These are phyloP conservation scores for Calidris pugnax DNA, from an alignment of 2,113 vertebrate genomes.

Conservation along the genomic window DNA sequence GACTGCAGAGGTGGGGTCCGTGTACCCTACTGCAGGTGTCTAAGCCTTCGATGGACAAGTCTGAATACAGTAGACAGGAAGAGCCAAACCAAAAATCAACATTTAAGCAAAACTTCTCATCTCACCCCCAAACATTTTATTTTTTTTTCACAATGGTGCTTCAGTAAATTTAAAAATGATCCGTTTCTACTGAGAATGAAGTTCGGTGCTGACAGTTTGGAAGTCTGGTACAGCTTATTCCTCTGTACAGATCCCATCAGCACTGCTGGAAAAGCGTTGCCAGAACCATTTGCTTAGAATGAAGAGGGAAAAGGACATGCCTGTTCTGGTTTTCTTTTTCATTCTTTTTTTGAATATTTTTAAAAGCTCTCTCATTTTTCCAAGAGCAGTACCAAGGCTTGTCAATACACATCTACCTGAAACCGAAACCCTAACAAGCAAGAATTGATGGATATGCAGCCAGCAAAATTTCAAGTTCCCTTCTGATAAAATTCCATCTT, in stretches of 20 bases:
- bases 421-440: not conserved
- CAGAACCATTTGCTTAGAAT: not conserved
- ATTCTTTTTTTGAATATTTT: not conserved
- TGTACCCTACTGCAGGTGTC: not conserved
- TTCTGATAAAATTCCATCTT: slow-evolving; percentile 31
- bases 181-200: not conserved
- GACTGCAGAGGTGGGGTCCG: not conserved
- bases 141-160: not conserved
- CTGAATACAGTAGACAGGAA: not conserved
- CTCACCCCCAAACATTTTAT: not conserved
- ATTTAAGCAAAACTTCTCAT: not conserved
- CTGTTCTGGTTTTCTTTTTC: not conserved
- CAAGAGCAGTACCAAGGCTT: not conserved
- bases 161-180: not conserved
- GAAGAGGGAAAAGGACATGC: not conserved
- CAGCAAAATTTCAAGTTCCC: not conserved
- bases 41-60: not conserved
- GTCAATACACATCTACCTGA: not conserved
- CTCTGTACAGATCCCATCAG: not conserved
- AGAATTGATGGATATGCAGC: not conserved
- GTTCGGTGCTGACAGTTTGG: not conserved
- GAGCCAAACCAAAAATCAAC: not conserved
- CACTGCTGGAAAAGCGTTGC: not conserved
- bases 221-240: not conserved
- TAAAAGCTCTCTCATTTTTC: not conserved